phyloP scores from a whole-genome alignment of 2,888 invertebrate genomes.

The Pyrgus malvae region DNA sequence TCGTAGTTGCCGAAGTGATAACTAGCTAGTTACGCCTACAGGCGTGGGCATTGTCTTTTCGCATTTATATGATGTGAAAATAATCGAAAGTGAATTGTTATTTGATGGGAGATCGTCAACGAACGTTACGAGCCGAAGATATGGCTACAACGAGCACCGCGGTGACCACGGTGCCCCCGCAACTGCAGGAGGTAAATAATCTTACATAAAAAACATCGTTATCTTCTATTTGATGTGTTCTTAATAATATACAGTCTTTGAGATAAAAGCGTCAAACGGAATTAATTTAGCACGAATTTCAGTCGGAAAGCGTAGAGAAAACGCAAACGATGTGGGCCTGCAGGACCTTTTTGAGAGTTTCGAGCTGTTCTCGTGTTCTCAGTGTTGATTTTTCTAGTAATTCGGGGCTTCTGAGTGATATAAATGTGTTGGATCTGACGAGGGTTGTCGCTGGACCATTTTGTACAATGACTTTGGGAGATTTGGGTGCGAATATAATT shows the following conservation, averaged over 20 bases:
- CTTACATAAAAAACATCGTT: conserved; percentile 42
- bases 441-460: conserved; percentile 96
- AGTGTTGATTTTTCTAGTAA: conserved; percentile 48
- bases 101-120: conserved; percentile 68
- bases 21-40: not conserved
- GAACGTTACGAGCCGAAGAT: conserved; percentile 50
- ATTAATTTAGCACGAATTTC: conserved; percentile 2
- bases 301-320: conserved; percentile 41
- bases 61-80: conserved; percentile 41
- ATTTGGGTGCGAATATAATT: conserved; percentile 95
- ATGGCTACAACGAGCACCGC: conserved; percentile 76
- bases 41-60: not conserved
- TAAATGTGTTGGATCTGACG: conserved; percentile 90
- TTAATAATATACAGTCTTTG: conserved; percentile 14
- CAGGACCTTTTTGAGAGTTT: conserved; percentile 34
- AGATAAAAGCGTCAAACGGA: conserved; percentile 14
- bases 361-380: conserved; percentile 17
- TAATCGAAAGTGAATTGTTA: conserved; percentile 25
- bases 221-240: conserved; percentile 58
- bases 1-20: not conserved
- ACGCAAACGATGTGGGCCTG: conserved; percentile 38
- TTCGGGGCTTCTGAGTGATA: conserved; percentile 84
- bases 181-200: conserved; percentile 62
- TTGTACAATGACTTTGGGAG: conserved; percentile 96
- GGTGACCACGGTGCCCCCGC: conserved; percentile 63